Evolutionary conservation across 2,888 invertebrate genomes (phyloP), one percentile per base, ranked within the genome.

Genomic region (Drosophila conformis): DNA sequence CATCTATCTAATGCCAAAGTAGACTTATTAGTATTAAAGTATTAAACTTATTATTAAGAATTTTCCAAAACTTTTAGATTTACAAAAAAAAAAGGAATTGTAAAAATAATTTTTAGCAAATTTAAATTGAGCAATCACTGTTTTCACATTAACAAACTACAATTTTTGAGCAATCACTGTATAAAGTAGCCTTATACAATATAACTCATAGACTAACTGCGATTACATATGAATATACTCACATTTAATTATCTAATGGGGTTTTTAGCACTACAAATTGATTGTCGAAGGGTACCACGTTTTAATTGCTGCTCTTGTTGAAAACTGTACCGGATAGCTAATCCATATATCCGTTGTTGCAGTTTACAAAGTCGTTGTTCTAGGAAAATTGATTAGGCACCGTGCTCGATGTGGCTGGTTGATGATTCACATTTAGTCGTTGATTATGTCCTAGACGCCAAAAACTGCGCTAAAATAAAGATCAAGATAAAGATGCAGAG

Each of bases 401-500:
- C 57, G 57, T 57, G 57, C 40, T 57, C 40, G 56, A 38, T 40
- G 29, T 57, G 38, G 40, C n/a, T 40, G 13, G 38, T 4, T 27
- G 38, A 56, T 56, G 57, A 29, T 27, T 40, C 38, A n/a, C 56
- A 56, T 56, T 56, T 15, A 13, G 29, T 29, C 21, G 57, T 6
- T 57, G 57, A 57, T 57, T 40, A 15, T 57, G 51, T 51, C 51
- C 51, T 29, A 51, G 51, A 29, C 29, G 51, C 11, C 29, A 29
- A 15, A 6, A 21, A 15, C 42, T 40, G 57, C 31, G 56, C 38
- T 56, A 38, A 31, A 57, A 29, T 57, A 42, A 31, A 31, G 57
- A 57, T 57, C 40, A 42, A 57, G 57, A 57, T 57, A 57, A 31
- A 11, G 40, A 57, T 57, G 57, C 57, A 21, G 57, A 42, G 40